Conservation (phyloP, 1,140 invertebrate species). For the Penaeus vannamei region DNA sequence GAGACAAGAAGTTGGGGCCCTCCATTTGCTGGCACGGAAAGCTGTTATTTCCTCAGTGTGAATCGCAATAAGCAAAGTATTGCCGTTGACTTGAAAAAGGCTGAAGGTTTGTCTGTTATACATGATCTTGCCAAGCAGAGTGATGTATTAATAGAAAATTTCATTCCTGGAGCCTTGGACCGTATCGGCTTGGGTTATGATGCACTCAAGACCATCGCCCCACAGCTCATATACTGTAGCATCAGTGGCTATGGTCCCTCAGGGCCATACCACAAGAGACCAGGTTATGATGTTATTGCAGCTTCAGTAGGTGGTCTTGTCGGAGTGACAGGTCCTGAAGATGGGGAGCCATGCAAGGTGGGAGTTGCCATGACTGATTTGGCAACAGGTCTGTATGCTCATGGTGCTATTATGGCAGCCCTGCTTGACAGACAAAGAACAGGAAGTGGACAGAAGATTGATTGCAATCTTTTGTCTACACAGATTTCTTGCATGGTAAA, state of each 20-base stretch:
- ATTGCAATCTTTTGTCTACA: conserved; percentile 93
- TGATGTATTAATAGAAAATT: conserved; percentile 96
- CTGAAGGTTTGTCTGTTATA: conserved; percentile 81
- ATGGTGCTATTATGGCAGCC: conserved; percentile 95
- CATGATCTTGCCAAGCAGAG: conserved; percentile 81
- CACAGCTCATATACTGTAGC: conserved; percentile 92
- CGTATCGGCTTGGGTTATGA: conserved; percentile 86
- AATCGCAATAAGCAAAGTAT: conserved; percentile 98
- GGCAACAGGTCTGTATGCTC: conserved; percentile 92
- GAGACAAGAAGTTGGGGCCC: conserved; percentile 94
- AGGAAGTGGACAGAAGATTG: conserved; percentile 90
- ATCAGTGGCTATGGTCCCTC: conserved; percentile 91
- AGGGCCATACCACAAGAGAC: conserved; percentile 87
- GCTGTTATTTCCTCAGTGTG: conserved; percentile 87
- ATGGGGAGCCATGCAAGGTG: conserved; percentile 90
- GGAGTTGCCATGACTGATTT: conserved; percentile 95
- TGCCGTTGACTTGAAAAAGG: conserved; percentile 86
- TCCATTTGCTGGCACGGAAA: conserved; percentile 84
- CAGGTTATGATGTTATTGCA: conserved; percentile 97
- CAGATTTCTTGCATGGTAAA: conserved; percentile 92
- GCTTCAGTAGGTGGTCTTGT: conserved; percentile 92
- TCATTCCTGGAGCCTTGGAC: conserved; percentile 90
- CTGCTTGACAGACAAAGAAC: conserved; percentile 84
- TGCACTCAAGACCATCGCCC: conserved; percentile 80
- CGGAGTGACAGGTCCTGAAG: conserved; percentile 87